Percentiles rank a stretch among this genome's conserved stretches.
These are phyloP conservation scores for Pelagia noctiluca DNA, from an alignment of 30 jellyfish, hydroid and myxozoan species.

Conservation along the genomic window DNA sequence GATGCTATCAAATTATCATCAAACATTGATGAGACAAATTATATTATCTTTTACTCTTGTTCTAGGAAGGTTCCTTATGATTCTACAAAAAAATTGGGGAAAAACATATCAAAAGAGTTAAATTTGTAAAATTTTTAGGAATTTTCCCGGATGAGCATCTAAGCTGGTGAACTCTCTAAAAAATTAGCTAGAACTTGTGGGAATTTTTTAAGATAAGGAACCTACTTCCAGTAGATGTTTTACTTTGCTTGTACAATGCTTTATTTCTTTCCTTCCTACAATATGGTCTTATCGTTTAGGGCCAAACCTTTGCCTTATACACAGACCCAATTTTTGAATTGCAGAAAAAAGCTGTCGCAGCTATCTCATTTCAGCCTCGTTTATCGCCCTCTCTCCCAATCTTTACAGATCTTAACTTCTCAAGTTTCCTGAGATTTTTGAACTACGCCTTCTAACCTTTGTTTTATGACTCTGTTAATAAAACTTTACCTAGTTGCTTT, in stretches of 20 bases:
- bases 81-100: slow-evolving; percentile 16
- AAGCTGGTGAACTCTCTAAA: slow-evolving; percentile 35
- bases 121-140: no score
- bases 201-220: slow-evolving; percentile 27
- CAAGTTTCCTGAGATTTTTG: slow-evolving; percentile 34
- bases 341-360: slow-evolving; percentile 38
- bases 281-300: slow-evolving; percentile 41
- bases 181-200: slow-evolving; percentile 46
- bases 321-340: slow-evolving; percentile 26
- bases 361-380: slow-evolving; percentile 50
- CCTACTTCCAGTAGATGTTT: slow-evolving; percentile 28
- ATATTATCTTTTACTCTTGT: slow-evolving; percentile 27
- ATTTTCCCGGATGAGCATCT: slow-evolving; percentile 21
- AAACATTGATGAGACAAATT: no score
- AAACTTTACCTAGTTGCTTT: slow-evolving; percentile 39
- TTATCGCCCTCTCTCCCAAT: slow-evolving; percentile 27
- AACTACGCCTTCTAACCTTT: slow-evolving; percentile 21
- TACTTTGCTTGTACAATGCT: slow-evolving; percentile 46
- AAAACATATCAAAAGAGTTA: slow-evolving; percentile 20
- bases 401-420: slow-evolving; percentile 44
- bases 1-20: slow-evolving; percentile 7
- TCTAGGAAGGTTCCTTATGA: slow-evolving; percentile 34
- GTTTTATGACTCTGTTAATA: slow-evolving; percentile 47
- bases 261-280: slow-evolving; percentile 31
- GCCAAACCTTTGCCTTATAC: slow-evolving; percentile 27